Conservation (phyloP, 2,113 vertebrate genomes). For the Megaptera novaeangliae region DNA sequence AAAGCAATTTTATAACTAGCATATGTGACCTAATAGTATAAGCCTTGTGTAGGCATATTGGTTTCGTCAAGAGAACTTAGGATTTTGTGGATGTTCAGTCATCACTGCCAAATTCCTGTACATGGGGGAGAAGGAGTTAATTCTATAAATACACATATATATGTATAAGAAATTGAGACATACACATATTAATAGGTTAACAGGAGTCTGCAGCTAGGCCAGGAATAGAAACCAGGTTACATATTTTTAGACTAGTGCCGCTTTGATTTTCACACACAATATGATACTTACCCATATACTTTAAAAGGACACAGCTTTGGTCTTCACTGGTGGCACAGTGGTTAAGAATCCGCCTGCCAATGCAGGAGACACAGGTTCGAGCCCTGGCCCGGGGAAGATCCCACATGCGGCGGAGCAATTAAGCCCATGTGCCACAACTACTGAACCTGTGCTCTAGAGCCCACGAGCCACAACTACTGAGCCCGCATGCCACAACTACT, state of each 20-base stretch:
- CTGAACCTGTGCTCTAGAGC: too few relatives aligned
- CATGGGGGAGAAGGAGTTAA: neutral
- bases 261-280: conserved; percentile 70
- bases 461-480: too few relatives aligned
- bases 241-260: conserved; percentile 73
- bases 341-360: too few relatives aligned
- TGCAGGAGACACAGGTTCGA: too few relatives aligned
- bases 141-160: neutral
- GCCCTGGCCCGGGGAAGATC: too few relatives aligned
- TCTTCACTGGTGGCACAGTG: too few relatives aligned
- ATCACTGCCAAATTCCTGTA: neutral
- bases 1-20: neutral
- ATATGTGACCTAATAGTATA: neutral
- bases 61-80: neutral
- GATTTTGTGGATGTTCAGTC: neutral
- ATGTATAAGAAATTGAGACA: conserved; percentile 11
- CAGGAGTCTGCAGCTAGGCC: conserved; percentile 64
- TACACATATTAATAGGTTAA: conserved; percentile 67
- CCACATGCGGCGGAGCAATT: too few relatives aligned
- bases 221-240: conserved; percentile 75
- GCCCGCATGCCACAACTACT: too few relatives aligned
- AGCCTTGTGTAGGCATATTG: neutral
- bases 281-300: conserved; percentile 66
- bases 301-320: conserved; percentile 61
- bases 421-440: too few relatives aligned